These are phyloP conservation scores for Campopleginae sp. DNA, from an alignment of 2,888 invertebrate genomes.

Conservation along the genomic window DNA sequence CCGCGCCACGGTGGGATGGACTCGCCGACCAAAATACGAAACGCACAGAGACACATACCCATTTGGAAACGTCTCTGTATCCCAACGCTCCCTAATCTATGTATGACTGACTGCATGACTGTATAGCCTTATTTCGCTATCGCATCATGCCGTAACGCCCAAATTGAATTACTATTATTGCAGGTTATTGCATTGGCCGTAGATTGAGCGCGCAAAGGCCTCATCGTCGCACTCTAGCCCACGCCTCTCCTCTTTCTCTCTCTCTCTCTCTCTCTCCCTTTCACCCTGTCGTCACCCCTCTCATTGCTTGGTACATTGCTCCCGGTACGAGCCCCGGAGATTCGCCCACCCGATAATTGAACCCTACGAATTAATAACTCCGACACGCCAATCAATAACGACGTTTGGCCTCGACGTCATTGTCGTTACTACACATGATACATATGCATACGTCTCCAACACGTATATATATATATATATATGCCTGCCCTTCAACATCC, in stretches of 20 bases:
- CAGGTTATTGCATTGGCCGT: conserved; percentile 78
- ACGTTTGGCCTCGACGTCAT: conserved; percentile 69
- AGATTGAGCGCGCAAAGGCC: conserved; percentile 67
- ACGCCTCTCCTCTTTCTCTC: conserved; percentile 23
- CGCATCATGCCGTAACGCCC: conserved; percentile 63
- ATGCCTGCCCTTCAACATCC: neutral
- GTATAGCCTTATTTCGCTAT: conserved; percentile 60
- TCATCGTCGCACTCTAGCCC: conserved; percentile 38
- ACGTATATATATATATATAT: no score
- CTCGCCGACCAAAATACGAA: conserved; percentile 10
- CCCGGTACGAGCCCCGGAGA: conserved; percentile 70
- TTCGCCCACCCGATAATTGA: conserved; percentile 79
- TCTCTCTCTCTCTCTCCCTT: conserved; percentile 42
- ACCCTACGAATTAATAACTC: conserved; percentile 83
- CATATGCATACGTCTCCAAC: conserved; percentile 59
- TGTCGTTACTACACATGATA: conserved; percentile 67
- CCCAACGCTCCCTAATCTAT: conserved; percentile 57
- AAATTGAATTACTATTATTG: conserved; percentile 77
- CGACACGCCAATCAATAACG: conserved; percentile 81
- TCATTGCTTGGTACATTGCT: conserved; percentile 54
- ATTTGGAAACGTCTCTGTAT: conserved; percentile 40
- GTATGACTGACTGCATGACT: conserved; percentile 44
- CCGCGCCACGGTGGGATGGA: conserved; percentile 21
- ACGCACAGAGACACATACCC: neutral
- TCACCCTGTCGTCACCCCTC: conserved; percentile 19